Evolutionary conservation across 2,888 invertebrate species (phyloP).

Genomic region (Perdita meconis): DNA sequence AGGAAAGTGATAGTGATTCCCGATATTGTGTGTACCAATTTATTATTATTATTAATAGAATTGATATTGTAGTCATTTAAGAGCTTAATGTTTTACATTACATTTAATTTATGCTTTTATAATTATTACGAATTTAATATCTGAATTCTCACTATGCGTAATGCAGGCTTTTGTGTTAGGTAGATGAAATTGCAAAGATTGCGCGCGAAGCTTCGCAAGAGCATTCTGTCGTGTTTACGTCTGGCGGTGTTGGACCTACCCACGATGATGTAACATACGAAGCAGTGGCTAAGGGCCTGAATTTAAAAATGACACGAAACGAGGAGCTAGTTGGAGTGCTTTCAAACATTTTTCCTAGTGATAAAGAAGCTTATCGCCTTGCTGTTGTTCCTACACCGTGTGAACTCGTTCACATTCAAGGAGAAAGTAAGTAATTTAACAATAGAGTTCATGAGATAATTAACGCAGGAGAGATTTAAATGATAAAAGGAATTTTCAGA

Average conservation of each 20-base stretch:
- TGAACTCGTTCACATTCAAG: conserved; percentile 70
- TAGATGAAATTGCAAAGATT: conserved; percentile 86
- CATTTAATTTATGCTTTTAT: background rate
- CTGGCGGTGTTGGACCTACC: conserved; percentile 89
- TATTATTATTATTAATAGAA: conserved; percentile 9
- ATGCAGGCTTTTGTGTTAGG: conserved; percentile 67
- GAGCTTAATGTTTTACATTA: background rate
- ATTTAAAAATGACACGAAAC: conserved; percentile 77
- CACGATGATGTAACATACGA: conserved; percentile 89
- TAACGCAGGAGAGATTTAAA: background rate
- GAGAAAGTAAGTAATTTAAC: conserved; percentile 56
- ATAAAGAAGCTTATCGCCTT: conserved; percentile 70
- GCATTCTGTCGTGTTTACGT: conserved; percentile 86
- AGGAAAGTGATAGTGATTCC: conserved; percentile 84
- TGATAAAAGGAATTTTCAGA: conserved; percentile 47
- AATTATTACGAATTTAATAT: conserved; percentile 4
- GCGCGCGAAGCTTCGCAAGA: conserved; percentile 83
- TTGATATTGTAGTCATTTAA: background rate
- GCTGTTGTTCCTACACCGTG: conserved; percentile 74
- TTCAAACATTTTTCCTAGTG: conserved; percentile 62
- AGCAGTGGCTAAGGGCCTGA: conserved; percentile 85
- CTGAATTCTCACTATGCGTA: conserved; percentile 47
- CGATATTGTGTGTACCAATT: conserved; percentile 83
- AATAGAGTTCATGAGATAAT: background rate
- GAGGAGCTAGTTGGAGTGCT: conserved; percentile 77